Percentiles rank a stretch among this genome's conserved stretches.
Evolutionary conservation across 2,113 vertebrate species (phyloP).

Genomic region (Myiagra hebetior): DNA sequence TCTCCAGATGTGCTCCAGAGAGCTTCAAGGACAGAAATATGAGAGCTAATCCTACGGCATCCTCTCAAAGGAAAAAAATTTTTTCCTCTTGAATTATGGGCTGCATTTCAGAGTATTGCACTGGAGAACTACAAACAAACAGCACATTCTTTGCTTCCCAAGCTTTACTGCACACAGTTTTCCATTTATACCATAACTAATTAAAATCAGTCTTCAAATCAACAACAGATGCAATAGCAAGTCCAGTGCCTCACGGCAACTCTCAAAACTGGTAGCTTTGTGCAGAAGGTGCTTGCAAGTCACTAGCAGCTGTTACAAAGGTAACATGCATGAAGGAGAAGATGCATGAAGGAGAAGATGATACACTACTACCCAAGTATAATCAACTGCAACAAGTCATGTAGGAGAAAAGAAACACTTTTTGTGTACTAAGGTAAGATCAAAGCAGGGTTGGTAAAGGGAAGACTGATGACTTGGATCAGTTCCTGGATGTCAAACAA

Average conservation of each 20-base stretch:
- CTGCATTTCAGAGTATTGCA: slow-evolving; percentile 11
- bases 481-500: neutral
- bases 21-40: slow-evolving; percentile 18
- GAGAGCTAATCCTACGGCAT: slow-evolving; percentile 24
- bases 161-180: slow-evolving; percentile 28
- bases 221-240: slow-evolving; percentile 43
- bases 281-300: neutral
- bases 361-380: neutral
- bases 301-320: neutral
- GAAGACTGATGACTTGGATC: neutral
- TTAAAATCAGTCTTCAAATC: slow-evolving; percentile 62
- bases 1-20: slow-evolving; percentile 45
- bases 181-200: slow-evolving; percentile 64
- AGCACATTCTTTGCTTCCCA: slow-evolving; percentile 31
- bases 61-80: slow-evolving; percentile 31
- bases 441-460: neutral
- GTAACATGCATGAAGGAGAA: neutral
- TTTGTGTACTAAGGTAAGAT: neutral
- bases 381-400: neutral
- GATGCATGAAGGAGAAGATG: neutral
- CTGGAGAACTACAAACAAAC: slow-evolving; percentile 31
- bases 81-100: neutral
- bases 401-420: neutral
- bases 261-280: neutral
- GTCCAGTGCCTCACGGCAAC: neutral